phyloP scores from a whole-genome alignment of 2,888 invertebrate species.

The Cybosia mesomella region DNA sequence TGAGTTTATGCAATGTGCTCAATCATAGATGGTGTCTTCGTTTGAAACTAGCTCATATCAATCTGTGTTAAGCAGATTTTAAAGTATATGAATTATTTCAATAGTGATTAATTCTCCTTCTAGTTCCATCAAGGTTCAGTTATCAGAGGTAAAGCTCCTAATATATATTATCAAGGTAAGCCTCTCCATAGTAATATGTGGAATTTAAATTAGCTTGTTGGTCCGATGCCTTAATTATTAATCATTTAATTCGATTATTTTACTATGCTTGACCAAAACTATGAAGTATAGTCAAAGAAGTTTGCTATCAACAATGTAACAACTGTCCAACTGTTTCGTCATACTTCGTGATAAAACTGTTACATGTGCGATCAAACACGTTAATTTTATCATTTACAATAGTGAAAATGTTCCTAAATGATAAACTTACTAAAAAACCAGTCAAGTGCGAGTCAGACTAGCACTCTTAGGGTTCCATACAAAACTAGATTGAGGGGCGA shows the following conservation, averaged over 20 bases:
- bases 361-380: not conserved
- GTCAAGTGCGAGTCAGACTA: too few relatives aligned
- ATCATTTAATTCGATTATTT: not conserved
- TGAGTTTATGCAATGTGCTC: too few relatives aligned
- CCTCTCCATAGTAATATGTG: not conserved
- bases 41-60: not conserved
- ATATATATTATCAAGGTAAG: not conserved
- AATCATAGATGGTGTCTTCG: too few relatives aligned
- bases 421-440: not conserved
- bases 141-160: not conserved
- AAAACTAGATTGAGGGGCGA: too few relatives aligned
- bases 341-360: not conserved
- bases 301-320: not conserved
- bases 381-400: too few relatives aligned
- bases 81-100: not conserved
- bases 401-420: not conserved
- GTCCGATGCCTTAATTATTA: not conserved
- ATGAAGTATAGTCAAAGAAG: not conserved
- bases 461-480: too few relatives aligned
- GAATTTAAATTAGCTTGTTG: too few relatives aligned
- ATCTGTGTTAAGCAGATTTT: not conserved
- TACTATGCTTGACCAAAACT: too few relatives aligned
- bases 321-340: too few relatives aligned
- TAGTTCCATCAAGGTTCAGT: not conserved
- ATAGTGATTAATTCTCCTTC: not conserved